Conservation (phyloP, 2,888 invertebrate genomes). For the Nesidiocoris tenuis region DNA sequence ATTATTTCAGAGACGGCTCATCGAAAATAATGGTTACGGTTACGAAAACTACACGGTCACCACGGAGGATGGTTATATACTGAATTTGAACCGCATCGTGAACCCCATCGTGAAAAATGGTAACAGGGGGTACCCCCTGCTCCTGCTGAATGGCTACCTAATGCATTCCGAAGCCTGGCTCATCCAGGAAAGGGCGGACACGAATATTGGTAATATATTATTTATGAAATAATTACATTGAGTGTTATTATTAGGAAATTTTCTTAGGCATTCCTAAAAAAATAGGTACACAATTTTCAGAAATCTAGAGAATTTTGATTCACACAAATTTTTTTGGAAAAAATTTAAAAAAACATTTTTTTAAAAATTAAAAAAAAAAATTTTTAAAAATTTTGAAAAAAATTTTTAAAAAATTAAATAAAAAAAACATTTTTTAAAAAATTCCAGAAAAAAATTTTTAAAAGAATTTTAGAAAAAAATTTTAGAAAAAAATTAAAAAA, state of each 20-base stretch:
- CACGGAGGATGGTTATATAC: constrained; percentile 30
- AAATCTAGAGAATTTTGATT: not conserved
- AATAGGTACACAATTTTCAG: no score
- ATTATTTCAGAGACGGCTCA: constrained; percentile 12
- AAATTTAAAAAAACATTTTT: not conserved
- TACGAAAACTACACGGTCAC: constrained; percentile 31
- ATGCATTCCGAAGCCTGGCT: constrained; percentile 36
- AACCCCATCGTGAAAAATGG: not conserved
- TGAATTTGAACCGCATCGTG: constrained; percentile 27
- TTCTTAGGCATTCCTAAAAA: no score
- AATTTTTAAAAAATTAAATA: not conserved
- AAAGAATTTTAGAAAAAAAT: no score
- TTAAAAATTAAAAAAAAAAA: not conserved
- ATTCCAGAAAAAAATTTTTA: no score
- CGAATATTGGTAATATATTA: constrained; percentile 6
- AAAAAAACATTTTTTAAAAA: no score
- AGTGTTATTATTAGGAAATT: no score
- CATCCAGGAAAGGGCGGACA: not conserved
- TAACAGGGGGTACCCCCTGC: constrained; percentile 9
- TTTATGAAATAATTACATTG: no score
- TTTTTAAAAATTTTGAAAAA: not conserved
- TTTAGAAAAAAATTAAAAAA: no score
- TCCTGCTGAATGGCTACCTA: constrained; percentile 10
- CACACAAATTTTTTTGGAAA: not conserved
- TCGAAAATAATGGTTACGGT: constrained; percentile 6